phyloP scores from a whole-genome alignment of 2,113 vertebrate species.

The Tragelaphus scriptus region DNA sequence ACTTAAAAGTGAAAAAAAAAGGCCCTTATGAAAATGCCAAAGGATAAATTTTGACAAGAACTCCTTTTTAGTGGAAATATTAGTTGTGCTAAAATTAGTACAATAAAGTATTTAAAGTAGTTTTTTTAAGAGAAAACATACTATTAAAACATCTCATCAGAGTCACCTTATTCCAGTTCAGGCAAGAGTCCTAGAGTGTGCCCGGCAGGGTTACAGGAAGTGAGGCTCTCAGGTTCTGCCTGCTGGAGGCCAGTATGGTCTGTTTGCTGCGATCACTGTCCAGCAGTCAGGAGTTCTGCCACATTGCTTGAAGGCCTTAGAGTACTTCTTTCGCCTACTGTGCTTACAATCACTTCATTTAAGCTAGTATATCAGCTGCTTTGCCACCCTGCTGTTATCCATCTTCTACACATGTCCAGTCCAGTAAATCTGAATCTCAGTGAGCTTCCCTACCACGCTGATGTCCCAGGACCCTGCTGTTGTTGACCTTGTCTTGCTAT shows the following conservation, averaged over 20 bases:
- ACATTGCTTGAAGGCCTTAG: constrained; percentile 56
- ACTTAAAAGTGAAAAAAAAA: not conserved
- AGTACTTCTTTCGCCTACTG: constrained; percentile 60
- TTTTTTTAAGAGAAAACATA: not conserved
- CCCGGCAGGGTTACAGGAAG: fast-evolving
- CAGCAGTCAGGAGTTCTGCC: constrained; percentile 17
- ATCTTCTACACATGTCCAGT: constrained; percentile 39
- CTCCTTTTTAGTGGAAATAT: not conserved
- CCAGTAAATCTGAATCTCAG: constrained; percentile 54
- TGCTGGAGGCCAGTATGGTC: not conserved
- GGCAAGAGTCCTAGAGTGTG: not conserved
- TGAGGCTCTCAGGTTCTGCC: not conserved
- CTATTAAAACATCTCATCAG: not conserved
- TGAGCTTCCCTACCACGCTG: constrained; percentile 32
- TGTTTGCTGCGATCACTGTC: not conserved
- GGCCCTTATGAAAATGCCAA: not conserved
- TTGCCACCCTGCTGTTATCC: constrained; percentile 58
- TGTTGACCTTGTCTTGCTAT: constrained; percentile 56
- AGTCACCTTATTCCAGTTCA: not conserved
- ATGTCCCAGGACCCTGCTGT: constrained; percentile 53
- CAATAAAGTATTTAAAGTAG: not conserved
- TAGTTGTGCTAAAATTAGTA: not conserved
- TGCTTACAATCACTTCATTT: constrained; percentile 63
- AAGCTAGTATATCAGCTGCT: constrained; percentile 28
- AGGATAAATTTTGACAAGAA: not conserved